Evolutionary conservation across 2,113 vertebrate species (phyloP), one percentile per base, ranked within the genome.

Genomic region (Brachyistius frenatus): DNA sequence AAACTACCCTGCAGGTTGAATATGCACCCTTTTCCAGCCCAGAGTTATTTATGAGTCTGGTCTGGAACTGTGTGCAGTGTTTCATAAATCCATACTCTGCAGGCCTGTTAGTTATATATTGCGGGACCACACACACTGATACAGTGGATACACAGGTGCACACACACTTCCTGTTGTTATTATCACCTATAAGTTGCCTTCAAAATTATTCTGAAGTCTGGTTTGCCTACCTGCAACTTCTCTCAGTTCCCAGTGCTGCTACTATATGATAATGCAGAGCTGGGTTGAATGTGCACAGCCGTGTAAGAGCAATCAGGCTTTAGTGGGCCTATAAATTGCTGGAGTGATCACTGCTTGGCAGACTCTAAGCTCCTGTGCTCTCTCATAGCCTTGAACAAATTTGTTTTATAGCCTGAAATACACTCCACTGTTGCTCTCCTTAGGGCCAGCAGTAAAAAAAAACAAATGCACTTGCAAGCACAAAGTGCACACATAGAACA

Each of bases 261-360:
- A 35, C 80, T 67, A 47, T 60, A 80, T 86, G 81, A 80, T 83
- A 91, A 78, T 81, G 57, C 54, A 8, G 77, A 60, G 36, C 57
- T 5, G 1, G 58, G 73, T 76, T 83, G 83, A 84, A 76, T 79
- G 73, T 84, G 77, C 83, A 53, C 65, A 64, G 80, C 61, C 33
- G 61, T 37, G 50, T 73, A 79, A 73, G 81, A 83, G 80, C 76
- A 81, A 81, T 84, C 52, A 66, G 74, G 76, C 72, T 88, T 85
- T 85, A 89, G 63, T 84, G 78, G 50, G 67, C 54, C 81, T 62
- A 87, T 92, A 87, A 91, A 92, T 90, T 81, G 74, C 54, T 61
- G 60, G 35, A 81, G 78, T 89, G 87, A 91, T 91, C 84, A 85
- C 76, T 80, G 68, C 80, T 88, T 87, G 90, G 89, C 86, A 89